These are phyloP conservation scores for Pangasius larnaudii DNA, from an alignment of 2,797 vertebrate species.

Conservation along the genomic window DNA sequence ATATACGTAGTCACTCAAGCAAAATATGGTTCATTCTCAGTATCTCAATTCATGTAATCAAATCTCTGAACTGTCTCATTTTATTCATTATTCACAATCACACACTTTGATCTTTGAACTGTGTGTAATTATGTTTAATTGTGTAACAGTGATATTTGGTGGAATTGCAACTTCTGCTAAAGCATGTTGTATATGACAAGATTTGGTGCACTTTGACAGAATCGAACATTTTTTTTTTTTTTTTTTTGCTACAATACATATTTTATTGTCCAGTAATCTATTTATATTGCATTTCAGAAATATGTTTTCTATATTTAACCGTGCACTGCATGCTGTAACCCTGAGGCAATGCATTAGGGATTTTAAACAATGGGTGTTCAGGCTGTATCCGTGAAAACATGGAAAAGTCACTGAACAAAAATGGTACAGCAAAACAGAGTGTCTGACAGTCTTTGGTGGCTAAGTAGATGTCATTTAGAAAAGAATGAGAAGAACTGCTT, in stretches of 20 bases:
- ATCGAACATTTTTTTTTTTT: background rate
- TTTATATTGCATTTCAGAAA: conserved; percentile 3
- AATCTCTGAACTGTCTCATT: background rate
- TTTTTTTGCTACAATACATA: background rate
- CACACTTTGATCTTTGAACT: background rate
- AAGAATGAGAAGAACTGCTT: background rate
- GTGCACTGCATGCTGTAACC: conserved; percentile 7
- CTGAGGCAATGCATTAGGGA: conserved; percentile 5
- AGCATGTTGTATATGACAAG: background rate
- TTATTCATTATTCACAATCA: background rate
- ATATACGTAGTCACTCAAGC: background rate
- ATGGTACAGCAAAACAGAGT: background rate
- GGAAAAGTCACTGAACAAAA: conserved; percentile 1
- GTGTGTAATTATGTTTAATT: background rate
- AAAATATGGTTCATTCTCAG: background rate
- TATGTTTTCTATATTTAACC: conserved; percentile 19
- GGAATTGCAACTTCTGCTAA: background rate
- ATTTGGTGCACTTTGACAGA: background rate
- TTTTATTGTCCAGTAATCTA: background rate
- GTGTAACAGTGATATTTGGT: background rate
- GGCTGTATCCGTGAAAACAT: background rate
- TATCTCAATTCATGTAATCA: background rate
- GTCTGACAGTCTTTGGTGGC: conserved; percentile 1
- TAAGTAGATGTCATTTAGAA: background rate
- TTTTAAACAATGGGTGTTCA: conserved; percentile 3